Conservation (phyloP, 2,113 vertebrate genomes). For the Pithys albifrons region DNA sequence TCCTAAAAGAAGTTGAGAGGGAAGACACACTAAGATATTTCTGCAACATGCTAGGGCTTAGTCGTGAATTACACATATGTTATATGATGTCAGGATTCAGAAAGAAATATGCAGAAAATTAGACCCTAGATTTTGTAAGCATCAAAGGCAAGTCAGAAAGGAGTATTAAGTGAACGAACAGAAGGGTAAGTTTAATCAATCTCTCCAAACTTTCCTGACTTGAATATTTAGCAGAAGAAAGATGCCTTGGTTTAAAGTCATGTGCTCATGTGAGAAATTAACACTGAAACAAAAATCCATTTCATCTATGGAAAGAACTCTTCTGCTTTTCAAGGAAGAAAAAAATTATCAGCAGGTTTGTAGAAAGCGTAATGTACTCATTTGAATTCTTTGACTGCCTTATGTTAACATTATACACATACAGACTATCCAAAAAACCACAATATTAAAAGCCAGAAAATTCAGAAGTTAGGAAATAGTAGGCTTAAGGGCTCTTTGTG, state of each 20-base stretch:
- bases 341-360: neutral
- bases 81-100: neutral
- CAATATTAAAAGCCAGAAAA: neutral
- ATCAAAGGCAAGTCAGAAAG: neutral
- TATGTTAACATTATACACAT: neutral
- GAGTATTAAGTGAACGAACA: neutral
- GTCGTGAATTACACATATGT: neutral
- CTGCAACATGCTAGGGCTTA: neutral
- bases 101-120: neutral
- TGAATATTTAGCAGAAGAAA: neutral
- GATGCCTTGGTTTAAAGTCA: neutral
- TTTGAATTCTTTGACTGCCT: neutral
- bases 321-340: neutral
- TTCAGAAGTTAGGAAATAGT: neutral
- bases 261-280: neutral
- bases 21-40: neutral
- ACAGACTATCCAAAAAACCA: neutral
- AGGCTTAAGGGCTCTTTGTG: neutral
- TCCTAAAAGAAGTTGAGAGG: neutral
- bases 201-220: neutral
- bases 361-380: neutral
- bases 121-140: neutral
- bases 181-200: neutral
- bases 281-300: neutral
- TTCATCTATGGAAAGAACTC: neutral